Evolutionary conservation across 2,113 vertebrate genomes (phyloP).

Genomic region (Rhinichthys klamathensis): DNA sequence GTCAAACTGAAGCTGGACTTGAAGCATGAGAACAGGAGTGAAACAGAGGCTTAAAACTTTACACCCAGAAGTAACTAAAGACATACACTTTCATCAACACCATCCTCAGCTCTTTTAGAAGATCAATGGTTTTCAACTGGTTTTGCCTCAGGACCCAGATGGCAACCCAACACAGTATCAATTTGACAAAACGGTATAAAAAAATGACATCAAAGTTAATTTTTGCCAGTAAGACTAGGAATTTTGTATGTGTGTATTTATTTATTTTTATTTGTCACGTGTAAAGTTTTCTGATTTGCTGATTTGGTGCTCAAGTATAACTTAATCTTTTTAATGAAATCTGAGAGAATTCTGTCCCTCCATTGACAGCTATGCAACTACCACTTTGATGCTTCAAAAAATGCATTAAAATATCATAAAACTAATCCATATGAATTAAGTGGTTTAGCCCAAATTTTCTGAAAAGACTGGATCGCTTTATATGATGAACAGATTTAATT

Average conservation of each 20-base stretch:
- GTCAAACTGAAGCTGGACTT: constrained; percentile 19
- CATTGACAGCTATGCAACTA: too few species aligned
- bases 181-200: not conserved
- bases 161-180: not conserved
- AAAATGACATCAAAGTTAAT: too few species aligned
- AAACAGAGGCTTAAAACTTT: constrained; percentile 18
- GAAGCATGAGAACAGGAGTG: constrained; percentile 10
- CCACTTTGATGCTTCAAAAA: too few species aligned
- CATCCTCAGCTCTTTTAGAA: not conserved
- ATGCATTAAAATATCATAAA: too few species aligned
- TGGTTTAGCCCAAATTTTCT: too few species aligned
- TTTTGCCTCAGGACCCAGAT: not conserved
- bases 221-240: not conserved
- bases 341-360: too few species aligned
- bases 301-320: not conserved
- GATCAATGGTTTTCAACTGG: not conserved
- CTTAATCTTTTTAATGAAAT: too few species aligned
- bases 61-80: not conserved
- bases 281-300: not conserved
- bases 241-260: not conserved
- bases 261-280: not conserved
- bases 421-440: too few species aligned
- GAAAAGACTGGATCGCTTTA: too few species aligned
- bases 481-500: too few species aligned
- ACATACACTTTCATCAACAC: not conserved